A percentile compares a stretch with the other conserved stretches of the same genome.
Evolutionary conservation across 2,797 vertebrate genomes (phyloP).

Genomic region (Caiman crocodilus): DNA sequence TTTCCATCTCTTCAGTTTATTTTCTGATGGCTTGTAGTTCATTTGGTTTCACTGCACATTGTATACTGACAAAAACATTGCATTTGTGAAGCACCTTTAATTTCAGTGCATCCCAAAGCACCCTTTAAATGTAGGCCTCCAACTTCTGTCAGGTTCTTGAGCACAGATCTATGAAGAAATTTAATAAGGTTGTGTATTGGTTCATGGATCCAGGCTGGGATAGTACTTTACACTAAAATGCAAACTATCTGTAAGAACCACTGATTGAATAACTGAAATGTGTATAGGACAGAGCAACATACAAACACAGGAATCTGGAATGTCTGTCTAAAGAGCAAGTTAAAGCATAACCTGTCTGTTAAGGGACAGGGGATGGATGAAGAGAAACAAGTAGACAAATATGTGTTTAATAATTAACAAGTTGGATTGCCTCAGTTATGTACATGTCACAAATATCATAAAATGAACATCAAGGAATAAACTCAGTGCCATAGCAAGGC

Average conservation of each 20-base stretch:
- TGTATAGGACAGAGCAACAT: fast-evolving
- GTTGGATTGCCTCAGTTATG: background rate
- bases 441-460: background rate
- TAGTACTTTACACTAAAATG: background rate
- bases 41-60: too few species aligned
- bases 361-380: background rate
- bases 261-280: fast-evolving
- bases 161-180: background rate
- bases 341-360: background rate
- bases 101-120: fast-evolving
- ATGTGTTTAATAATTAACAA: slow-evolving; percentile 60
- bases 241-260: fast-evolving
- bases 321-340: background rate
- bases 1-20: fast-evolving
- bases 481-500: too few species aligned
- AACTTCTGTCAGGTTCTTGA: background rate
- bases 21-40: background rate
- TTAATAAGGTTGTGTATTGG: slow-evolving; percentile 39
- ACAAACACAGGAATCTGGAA: background rate
- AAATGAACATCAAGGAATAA: background rate
- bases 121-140: background rate
- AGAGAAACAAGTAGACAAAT: background rate
- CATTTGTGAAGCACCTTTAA: fast-evolving
- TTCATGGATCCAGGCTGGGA: background rate
- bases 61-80: background rate